phyloP scores from a whole-genome alignment of 2,113 vertebrate genomes.

The Thymallus thymallus region DNA sequence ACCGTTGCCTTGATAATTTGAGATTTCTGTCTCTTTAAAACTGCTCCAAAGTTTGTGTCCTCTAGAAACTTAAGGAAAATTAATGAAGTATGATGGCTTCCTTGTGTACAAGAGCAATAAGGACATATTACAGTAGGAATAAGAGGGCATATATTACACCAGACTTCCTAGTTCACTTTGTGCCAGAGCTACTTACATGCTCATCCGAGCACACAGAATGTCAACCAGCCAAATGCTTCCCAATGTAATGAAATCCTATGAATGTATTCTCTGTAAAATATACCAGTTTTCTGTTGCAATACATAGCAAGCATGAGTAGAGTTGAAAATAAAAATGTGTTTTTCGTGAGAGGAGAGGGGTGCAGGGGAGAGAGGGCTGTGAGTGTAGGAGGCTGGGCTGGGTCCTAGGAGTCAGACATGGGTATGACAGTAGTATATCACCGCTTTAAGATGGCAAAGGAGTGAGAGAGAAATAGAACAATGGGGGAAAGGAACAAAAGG shows the following conservation, averaged over 20 bases:
- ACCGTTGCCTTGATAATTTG: slow-evolving; percentile 36
- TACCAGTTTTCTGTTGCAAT: not conserved
- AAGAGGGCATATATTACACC: slow-evolving; percentile 21
- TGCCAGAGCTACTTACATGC: slow-evolving; percentile 4
- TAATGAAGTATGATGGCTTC: slow-evolving; percentile 35
- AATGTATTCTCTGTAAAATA: not conserved
- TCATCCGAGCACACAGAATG: slow-evolving; percentile 20
- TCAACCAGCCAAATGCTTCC: slow-evolving; percentile 1
- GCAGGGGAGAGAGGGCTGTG: slow-evolving; percentile 2
- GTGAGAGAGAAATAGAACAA: not conserved
- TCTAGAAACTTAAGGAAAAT: slow-evolving; percentile 20
- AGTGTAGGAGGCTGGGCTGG: slow-evolving; percentile 37
- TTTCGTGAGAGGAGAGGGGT: slow-evolving; percentile 29
- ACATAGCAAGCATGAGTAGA: slow-evolving; percentile 37
- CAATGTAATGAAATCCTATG: slow-evolving; percentile 1
- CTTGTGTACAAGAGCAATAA: slow-evolving; percentile 49
- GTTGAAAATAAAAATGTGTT: slow-evolving; percentile 19
- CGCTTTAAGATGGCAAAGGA: slow-evolving; percentile 11
- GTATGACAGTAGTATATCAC: slow-evolving; percentile 35
- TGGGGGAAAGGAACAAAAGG: not conserved
- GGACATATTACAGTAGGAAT: slow-evolving; percentile 38
- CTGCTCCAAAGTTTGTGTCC: not conserved
- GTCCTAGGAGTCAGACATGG: slow-evolving; percentile 33
- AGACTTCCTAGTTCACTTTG: slow-evolving; percentile 49
- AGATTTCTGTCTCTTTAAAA: not conserved